Evolutionary conservation across 1,140 invertebrate species (phyloP), one percentile per base, ranked within the genome.

Genomic region (Drosophila pallidifrons): DNA sequence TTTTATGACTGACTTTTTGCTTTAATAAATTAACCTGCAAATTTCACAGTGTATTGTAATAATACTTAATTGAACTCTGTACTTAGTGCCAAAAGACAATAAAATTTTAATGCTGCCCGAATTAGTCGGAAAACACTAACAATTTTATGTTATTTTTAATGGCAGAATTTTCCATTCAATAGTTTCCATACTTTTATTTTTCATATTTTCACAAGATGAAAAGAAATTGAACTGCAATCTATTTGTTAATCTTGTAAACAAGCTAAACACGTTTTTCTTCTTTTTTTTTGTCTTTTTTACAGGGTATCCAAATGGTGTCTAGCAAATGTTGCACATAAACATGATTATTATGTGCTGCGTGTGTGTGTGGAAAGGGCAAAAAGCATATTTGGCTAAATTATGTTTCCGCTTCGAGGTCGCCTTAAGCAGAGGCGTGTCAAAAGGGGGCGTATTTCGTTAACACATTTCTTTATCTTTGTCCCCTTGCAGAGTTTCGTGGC

Each of bases 311-410:
- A 58, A 43, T 43, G 16, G 8, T 16, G 16, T 4, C 6, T 8
- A 65, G 54, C 46, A 25, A 43, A 51, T 43, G 25, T 45, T 43
- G 25, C 28, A n/a, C 16, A 61, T 32, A 59, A 60, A n/a, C 46
- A 47, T 20, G 41, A 20, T 25, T 10, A 41, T 41, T 10, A 20
- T 46, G 35, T 38, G 10, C 35, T 38, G 35, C 8, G 35, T 38
- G 15, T 13, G 54, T 25, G 20, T 25, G 20, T 25, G 20, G 20
- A 51, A 69, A 58, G 55, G 47, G 47, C 57, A 49, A 43, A 55
- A 45, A 61, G 65, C 58, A 69, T 69, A 61, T 69, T 61, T 69
- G 71, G 25, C 46, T 63, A 69, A 70, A 70, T 59, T 72, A 66
- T 75, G 72, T 68, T 46, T 28, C 11, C 11, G 6, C 20, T 13